phyloP scores from a whole-genome alignment of 2,888 invertebrate species.

The Heteromurus nitidus region DNA sequence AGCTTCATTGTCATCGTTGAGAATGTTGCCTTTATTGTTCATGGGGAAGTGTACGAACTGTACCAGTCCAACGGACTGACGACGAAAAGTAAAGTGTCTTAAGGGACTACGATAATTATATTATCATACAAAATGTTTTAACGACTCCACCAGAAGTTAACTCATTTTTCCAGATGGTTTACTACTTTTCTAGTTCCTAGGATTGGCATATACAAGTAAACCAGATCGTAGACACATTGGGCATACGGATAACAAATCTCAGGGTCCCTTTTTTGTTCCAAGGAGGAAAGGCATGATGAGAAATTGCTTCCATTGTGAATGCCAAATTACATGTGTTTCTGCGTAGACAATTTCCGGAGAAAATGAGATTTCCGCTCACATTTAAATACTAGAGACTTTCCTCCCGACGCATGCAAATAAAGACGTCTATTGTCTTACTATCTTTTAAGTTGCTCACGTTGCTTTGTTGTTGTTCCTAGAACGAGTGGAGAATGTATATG shows the following conservation, averaged over 20 bases:
- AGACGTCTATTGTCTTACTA: no score
- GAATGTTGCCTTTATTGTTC: constrained; percentile 29
- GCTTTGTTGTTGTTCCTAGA: no score
- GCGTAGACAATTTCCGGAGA: not conserved
- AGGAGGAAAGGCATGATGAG: not conserved
- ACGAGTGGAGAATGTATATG: no score
- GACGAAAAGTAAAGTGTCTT: constrained; percentile 24
- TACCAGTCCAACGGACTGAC: constrained; percentile 53
- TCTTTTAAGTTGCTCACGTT: no score
- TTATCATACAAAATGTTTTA: not conserved
- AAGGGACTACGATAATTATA: constrained; percentile 33
- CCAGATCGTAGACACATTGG: no score
- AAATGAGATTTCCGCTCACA: constrained; percentile 18
- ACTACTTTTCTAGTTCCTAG: not conserved
- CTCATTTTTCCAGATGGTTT: constrained; percentile 12
- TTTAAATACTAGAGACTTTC: not conserved
- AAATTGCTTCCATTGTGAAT: constrained; percentile 14
- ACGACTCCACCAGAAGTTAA: not conserved
- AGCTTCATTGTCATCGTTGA: not conserved
- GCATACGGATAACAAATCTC: no score
- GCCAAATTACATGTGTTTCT: constrained; percentile 7
- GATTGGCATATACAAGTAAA: not conserved
- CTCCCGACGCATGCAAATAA: not conserved
- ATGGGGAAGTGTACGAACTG: constrained; percentile 51
- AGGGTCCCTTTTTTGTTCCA: no score